phyloP scores from a whole-genome alignment of 2,888 invertebrate genomes.

The Perithous albicinctus region DNA sequence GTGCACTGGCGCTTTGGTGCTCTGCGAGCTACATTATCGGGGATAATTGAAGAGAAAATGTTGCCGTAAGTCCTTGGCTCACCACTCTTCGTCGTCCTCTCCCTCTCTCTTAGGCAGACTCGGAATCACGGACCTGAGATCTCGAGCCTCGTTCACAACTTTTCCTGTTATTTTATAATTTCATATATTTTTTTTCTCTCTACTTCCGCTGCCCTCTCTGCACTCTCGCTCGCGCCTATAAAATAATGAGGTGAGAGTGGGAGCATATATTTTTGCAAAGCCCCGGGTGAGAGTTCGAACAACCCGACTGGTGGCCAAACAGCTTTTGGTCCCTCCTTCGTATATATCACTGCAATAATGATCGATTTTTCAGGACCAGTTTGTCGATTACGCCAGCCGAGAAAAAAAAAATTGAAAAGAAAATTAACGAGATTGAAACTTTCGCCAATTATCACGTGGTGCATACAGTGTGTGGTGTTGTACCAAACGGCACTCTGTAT shows the following conservation, averaged over 20 bases:
- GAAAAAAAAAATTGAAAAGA: conserved; percentile 35
- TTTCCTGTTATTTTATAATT: conserved; percentile 43
- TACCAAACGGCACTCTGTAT: conserved; percentile 26
- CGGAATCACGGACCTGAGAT: conserved; percentile 16
- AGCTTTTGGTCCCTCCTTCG: conserved; percentile 22
- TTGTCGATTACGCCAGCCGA: conserved; percentile 62
- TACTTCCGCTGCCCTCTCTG: conserved; percentile 47
- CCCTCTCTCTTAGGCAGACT: conserved; percentile 3
- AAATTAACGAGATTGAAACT: conserved; percentile 65
- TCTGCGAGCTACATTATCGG: conserved; percentile 33
- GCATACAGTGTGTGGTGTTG: conserved; percentile 42
- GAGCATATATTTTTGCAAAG: conserved; percentile 41
- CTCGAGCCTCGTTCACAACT: conserved; percentile 55
- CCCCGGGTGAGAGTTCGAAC: conserved; percentile 59
- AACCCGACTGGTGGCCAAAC: conserved; percentile 37
- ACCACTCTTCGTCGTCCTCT: conserved; percentile 1
- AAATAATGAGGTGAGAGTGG: conserved; percentile 57
- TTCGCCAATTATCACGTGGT: conserved; percentile 66
- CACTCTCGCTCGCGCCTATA: conserved; percentile 44
- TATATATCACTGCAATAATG: conserved; percentile 54
- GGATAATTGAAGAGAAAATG: conserved; percentile 64
- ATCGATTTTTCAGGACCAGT: conserved; percentile 66
- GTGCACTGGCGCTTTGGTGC: conserved; percentile 15
- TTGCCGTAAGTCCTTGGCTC: conserved; percentile 36
- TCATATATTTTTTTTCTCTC: conserved; percentile 39